phyloP scores from a whole-genome alignment of 2,888 invertebrate genomes.

The Diplazon laetatorius region DNA sequence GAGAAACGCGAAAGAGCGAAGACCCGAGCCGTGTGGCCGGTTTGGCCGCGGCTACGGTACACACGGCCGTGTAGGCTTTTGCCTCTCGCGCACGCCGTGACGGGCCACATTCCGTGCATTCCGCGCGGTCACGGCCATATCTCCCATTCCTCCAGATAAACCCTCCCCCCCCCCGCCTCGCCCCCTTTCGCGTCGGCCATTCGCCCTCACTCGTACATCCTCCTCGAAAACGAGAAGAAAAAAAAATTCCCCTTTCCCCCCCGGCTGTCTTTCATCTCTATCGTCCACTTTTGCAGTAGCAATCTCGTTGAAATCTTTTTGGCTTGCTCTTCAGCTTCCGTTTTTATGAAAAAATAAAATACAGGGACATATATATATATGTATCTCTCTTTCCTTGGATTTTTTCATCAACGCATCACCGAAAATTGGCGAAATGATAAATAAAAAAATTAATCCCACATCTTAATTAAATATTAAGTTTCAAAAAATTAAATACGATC shows the following conservation, averaged over 20 bases:
- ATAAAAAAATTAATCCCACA: no score
- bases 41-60: constrained; percentile 39
- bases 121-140: constrained; percentile 82
- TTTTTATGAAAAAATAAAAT: constrained; percentile 10
- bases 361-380: no score
- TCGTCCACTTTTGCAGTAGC: constrained; percentile 22
- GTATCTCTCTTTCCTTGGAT: no score
- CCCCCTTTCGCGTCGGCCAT: constrained; percentile 63
- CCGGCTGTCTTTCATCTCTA: constrained; percentile 45
- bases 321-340: constrained; percentile 36
- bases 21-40: constrained; percentile 24
- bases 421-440: no score
- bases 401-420: no score
- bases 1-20: constrained; percentile 47
- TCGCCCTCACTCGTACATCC: constrained; percentile 46
- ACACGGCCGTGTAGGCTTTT: constrained; percentile 49
- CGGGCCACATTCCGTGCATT: constrained; percentile 81
- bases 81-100: constrained; percentile 76
- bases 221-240: constrained; percentile 49
- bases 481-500: neutral
- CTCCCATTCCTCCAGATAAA: constrained; percentile 80
- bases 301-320: constrained; percentile 25
- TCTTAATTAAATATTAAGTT: neutral
- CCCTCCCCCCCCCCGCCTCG: no score
- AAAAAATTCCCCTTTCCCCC: constrained; percentile 16